These are phyloP conservation scores for Erynnis tages DNA, from an alignment of 2,888 invertebrate genomes.

Conservation along the genomic window DNA sequence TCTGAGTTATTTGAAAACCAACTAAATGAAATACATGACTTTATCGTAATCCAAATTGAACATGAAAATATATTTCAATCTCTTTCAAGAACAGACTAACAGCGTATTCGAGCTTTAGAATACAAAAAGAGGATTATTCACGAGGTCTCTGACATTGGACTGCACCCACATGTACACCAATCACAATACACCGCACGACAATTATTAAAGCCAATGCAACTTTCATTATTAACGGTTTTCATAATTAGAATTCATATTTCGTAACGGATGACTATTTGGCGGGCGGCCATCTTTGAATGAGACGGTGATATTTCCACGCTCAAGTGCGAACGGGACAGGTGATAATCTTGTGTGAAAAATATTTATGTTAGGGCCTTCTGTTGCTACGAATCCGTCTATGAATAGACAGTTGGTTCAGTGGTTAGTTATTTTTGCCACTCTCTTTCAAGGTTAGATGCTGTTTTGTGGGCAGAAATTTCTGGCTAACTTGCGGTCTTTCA, in stretches of 20 bases:
- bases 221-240: constrained; percentile 54
- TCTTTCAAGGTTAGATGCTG: constrained; percentile 65
- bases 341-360: constrained; percentile 78
- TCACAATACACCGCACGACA: neutral
- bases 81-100: no score
- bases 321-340: constrained; percentile 69
- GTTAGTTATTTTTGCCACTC: constrained; percentile 61
- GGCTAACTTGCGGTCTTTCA: constrained; percentile 35
- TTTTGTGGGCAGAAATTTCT: constrained; percentile 42
- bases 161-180: neutral
- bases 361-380: constrained; percentile 50
- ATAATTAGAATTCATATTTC: constrained; percentile 77
- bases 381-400: constrained; percentile 68
- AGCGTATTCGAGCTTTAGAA: no score
- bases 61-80: no score
- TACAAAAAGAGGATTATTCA: neutral
- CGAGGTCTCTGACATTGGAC: neutral
- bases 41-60: no score
- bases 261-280: constrained; percentile 71
- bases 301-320: constrained; percentile 57
- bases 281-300: constrained; percentile 56
- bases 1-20: no score
- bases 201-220: constrained; percentile 36
- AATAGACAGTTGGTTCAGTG: constrained; percentile 60
- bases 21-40: no score